Evolutionary conservation across 2,888 invertebrate species (phyloP), one percentile per base, ranked within the genome.

Genomic region (Gymnoscelis rufifasciata): DNA sequence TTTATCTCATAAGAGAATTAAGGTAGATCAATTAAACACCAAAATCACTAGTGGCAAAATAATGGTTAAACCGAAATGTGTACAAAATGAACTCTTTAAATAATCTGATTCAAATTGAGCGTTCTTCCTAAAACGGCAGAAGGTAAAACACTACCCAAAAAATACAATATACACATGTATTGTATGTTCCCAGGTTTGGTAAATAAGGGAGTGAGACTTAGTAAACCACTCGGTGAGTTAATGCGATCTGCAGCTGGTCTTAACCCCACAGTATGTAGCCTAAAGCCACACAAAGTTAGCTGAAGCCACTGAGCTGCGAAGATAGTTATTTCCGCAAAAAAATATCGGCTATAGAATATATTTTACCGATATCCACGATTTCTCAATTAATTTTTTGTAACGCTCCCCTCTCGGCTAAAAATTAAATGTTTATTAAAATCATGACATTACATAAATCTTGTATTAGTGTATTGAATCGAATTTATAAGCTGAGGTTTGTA

Each of bases 331-430:
- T 61, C 62, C 69, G 67, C 60, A 68, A 13, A 8, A 60, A 53
- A 38, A 45, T 38, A 56, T 55, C 69, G 73, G 75, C 74, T 71
- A 53, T 43, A 69, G 65, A 64, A 75, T 71, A 60, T 67, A 55
- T 71, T 75, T 88, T 88, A 88, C 88, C 88, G 80, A 78, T 77
- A 54, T 57, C 63, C 68, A 68, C 65, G 75, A 78, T 71, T 71
- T 66, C 72, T 74, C 74, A 78, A 80, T 54, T 66, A 71, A 74
- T 67, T 81, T 81, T 74, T 78, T 65, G 70, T 71, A 86, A 88
- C 65, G 86, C 78, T 83, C 83, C 87, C 83, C 88, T 87, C 84
- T 71, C 86, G 72, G 81, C 88, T 88, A 88, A 78, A 83, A 89
- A 86, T 78, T 66, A 84, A 88, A 86, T 78, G 76, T 80, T 78